Evolutionary conservation across 53 echinoderm and acorn worm genomes (phyloP).

Genomic region (Echinarachnius parma): DNA sequence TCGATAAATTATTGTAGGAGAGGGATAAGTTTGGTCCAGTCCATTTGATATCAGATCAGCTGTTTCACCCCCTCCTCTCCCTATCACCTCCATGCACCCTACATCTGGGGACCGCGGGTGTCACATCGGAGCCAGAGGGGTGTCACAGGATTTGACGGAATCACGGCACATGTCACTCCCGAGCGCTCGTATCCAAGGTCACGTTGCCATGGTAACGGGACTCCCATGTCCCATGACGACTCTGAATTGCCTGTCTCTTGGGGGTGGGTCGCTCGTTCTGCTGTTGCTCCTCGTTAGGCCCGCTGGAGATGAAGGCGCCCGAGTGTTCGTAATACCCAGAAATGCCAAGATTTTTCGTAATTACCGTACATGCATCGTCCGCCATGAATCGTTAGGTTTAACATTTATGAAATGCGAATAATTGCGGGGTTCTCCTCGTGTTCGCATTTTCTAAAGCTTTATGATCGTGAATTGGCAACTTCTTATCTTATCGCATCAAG

Average conservation of each 20-base stretch:
- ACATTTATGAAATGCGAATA: no score
- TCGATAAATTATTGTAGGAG: no score
- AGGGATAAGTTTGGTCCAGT: no score
- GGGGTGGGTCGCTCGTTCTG: background rate
- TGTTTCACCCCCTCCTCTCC: background rate
- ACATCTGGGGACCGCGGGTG: slow-evolving; percentile 5
- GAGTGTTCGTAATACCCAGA: background rate
- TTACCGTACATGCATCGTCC: no score
- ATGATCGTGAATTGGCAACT: no score
- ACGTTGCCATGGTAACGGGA: slow-evolving; percentile 17
- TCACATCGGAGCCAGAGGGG: slow-evolving; percentile 14
- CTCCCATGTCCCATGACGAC: background rate
- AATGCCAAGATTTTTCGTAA: background rate
- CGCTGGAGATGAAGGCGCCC: background rate
- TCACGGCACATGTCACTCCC: slow-evolving; percentile 15
- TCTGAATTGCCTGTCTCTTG: background rate
- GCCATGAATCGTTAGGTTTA: no score
- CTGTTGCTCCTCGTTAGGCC: background rate
- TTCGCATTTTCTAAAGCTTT: no score
- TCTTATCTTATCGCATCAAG: no score
- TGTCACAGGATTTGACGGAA: slow-evolving; percentile 18
- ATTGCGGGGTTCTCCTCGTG: no score
- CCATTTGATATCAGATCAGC: no score
- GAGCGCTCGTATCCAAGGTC: background rate
- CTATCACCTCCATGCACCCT: slow-evolving; percentile 11